Evolutionary conservation across 2,113 vertebrate species (phyloP), one percentile per base, ranked within the genome.

Genomic region (Eonycteris spelaea): DNA sequence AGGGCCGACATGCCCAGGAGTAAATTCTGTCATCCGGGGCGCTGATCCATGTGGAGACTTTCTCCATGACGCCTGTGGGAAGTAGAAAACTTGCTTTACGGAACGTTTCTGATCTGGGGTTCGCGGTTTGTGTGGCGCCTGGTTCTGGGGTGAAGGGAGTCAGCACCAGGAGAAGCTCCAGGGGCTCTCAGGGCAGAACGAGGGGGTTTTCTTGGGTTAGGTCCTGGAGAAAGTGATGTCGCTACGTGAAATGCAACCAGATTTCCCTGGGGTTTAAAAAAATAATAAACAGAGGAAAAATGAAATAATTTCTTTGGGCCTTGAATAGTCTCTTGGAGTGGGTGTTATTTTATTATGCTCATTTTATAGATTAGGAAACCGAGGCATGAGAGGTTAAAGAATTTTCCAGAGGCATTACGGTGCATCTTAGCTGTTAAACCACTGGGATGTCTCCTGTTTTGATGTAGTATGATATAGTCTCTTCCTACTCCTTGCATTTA

Each of bases 41-140:
- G 28, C 15, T 18, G 24, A 33, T 33, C 35, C 7, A 21, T 3
- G 40, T 53, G 55, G 45, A 21, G 71, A 53, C 22, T 65, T 61
- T 57, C 16, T 53, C 28, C 63, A 18, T 0, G 13, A 57, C 0
- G 24, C 38, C 80, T 22, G 9, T 26, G 38, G 90, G 85, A 35
- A 14, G n/a, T 35, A 3, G 11, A 11, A 68, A 55, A 10, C 16
- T 51, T 3, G 7, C 18, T 26, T 14, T 48, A 22, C 33, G 35
- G 83, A 77, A 45, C 5, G 13, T 28, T 78, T 30, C 16, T 11
- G 2, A 0, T 15, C 79, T 33, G 53, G n/a, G 40, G 45, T 48
- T 16, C 70, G 35, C 1, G 21, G 68, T 21, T 53, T 35, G 14
- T 28, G 73, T 0, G 7, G 22, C 8, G 19, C 0, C 0, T 45